A percentile compares a stretch with the other conserved stretches of the same genome.
These are phyloP conservation scores for Drosophila diplacantha DNA, from an alignment of 2,888 invertebrate species.

Conservation along the genomic window DNA sequence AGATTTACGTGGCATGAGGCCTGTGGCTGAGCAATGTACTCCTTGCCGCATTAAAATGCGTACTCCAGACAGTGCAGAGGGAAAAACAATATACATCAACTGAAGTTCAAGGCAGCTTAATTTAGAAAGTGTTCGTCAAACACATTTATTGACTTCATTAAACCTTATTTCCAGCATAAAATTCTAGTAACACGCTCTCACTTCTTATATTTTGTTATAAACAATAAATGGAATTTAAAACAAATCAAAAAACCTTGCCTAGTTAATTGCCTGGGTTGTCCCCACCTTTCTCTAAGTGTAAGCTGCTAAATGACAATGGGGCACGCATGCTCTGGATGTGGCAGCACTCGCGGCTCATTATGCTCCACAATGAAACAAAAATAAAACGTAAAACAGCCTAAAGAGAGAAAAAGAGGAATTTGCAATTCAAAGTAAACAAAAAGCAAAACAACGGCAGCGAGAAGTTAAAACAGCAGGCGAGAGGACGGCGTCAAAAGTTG, in stretches of 20 bases:
- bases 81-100: background rate
- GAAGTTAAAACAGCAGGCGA: constrained; percentile 34
- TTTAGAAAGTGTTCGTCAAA: too few species aligned
- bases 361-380: constrained; percentile 38
- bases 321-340: constrained; percentile 48
- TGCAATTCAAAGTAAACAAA: constrained; percentile 41
- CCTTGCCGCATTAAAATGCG: constrained; percentile 25
- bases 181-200: background rate
- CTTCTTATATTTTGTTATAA: too few species aligned
- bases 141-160: too few species aligned
- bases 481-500: constrained; percentile 38
- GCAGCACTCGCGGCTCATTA: constrained; percentile 38
- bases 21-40: constrained; percentile 46
- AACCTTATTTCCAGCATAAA: too few species aligned
- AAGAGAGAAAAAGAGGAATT: constrained; percentile 18
- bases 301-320: constrained; percentile 37
- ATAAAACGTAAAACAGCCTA: constrained; percentile 28
- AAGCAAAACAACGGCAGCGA: constrained; percentile 6
- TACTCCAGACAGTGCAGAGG: constrained; percentile 12
- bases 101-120: background rate
- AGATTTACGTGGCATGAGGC: constrained; percentile 63
- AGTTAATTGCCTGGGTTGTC: fast-evolving
- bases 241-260: background rate
- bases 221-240: background rate
- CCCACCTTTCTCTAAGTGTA: background rate